Percentiles rank a stretch among this genome's conserved stretches.
Evolutionary conservation across 2,888 invertebrate species (phyloP).

Genomic region (Oxyteleia sp.): DNA sequence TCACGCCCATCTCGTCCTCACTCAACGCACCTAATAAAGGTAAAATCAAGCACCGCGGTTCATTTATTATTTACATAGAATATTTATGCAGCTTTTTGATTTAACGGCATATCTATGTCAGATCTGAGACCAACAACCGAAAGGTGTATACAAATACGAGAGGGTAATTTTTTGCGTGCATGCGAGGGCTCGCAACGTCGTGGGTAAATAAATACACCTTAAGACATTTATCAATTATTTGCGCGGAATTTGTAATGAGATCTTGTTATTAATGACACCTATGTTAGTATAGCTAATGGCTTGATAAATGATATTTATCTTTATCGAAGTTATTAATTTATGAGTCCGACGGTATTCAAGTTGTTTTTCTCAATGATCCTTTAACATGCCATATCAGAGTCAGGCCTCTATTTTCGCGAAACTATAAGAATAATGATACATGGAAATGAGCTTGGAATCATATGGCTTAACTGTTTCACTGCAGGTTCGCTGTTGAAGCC

Average conservation of each 20-base stretch:
- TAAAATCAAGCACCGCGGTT: conserved; percentile 22
- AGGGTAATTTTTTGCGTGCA: conserved; percentile 46
- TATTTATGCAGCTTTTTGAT: conserved; percentile 23
- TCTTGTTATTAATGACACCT: conserved; percentile 57
- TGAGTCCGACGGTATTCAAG: conserved; percentile 13
- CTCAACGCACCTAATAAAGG: conserved; percentile 16
- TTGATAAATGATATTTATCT: conserved; percentile 63
- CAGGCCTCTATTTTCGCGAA: conserved; percentile 22
- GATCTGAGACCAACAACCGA: conserved; percentile 43
- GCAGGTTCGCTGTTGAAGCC: neutral
- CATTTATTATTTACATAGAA: conserved; percentile 31
- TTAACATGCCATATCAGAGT: conserved; percentile 1
- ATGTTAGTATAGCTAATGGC: conserved; percentile 52
- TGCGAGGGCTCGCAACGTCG: conserved; percentile 22
- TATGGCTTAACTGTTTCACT: conserved; percentile 3
- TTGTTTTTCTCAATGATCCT: conserved; percentile 36
- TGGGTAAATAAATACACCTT: conserved; percentile 46
- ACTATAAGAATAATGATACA: conserved; percentile 25
- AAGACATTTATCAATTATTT: conserved; percentile 71
- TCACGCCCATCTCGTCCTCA: no score
- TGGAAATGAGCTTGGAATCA: neutral
- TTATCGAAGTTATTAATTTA: conserved; percentile 65
- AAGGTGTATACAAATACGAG: conserved; percentile 33
- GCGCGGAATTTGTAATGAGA: conserved; percentile 65
- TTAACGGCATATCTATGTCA: conserved; percentile 20